Base-by-base conservation (phyloP, 2,113 vertebrate species). In the Rhea americana region DNA sequence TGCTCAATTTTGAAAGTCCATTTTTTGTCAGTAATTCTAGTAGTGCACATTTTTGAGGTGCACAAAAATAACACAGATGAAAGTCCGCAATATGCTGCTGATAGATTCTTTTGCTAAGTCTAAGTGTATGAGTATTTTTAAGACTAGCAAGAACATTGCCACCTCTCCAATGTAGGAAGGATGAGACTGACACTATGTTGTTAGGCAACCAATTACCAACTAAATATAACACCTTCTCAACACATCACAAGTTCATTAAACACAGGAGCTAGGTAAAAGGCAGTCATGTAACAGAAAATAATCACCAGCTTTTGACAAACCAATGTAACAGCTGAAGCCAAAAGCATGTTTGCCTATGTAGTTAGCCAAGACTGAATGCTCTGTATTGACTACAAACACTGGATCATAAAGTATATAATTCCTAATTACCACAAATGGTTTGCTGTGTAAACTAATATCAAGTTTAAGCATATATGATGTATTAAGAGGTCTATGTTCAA, bases 141-240 rank as follows among this genome's bases (percentile, higher is more conserved):
- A 66, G 76, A 53, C 16, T 12, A 21, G 50, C n/a, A 81, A 91
- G 45, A 82, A 47, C 32, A 41, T 78, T 30, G 51, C 21, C 13
- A 1, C 48, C 30, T 18, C 43, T 68, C 58, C 78, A 48, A 22
- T 8, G 41, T 2, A 89, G 32, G 51, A 86, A 83, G n/a, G 43
- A 82, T 0, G 2, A 79, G 48, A 79, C 20, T 65, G 82, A 88
- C 37, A 10, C 35, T 76, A 19, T 56, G 80, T 70, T 91, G 90
- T 94, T 72, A 96, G 76, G 85, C 67, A 95, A 88, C 79, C 48
- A 85, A 76, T 8, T 82, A 51, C 61, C 89, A 93, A 75, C 71
- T 75, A 93, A 93, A 87, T 82, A 85, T 47, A 89, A 73, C 3
- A 3, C 11, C 26, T 41, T 79, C 70, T 56, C 24, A 53, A 83